Evolutionary conservation across 2,113 vertebrate species (phyloP), one percentile per base, ranked within the genome.

Genomic region (Sapayoa aenigma): DNA sequence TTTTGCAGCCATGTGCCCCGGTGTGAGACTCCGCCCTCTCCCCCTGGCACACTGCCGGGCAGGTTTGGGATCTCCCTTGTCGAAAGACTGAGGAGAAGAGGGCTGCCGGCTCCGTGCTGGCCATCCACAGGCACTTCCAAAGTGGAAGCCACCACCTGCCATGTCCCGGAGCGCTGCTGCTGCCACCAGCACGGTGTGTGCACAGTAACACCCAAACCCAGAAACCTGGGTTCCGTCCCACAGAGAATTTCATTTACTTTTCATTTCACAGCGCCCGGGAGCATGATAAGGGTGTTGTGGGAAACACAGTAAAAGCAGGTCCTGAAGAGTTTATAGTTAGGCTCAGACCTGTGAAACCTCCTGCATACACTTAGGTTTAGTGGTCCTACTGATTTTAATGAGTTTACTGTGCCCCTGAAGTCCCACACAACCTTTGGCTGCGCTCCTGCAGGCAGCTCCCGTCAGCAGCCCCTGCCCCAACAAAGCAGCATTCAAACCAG

Each of bases 31-130:
- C 18, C 17, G 24, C 53, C 62, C 28, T 30, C 35, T 47, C 33
- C 24, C 52, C 33, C 31, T 11, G 47, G 47, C 22, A 17, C 3
- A 2, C 2, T 20, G 49, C 71, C 31, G 2, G 11, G 12, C 50
- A 3, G 47, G 25, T 28, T 33, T 41, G 65, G 28, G 65, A 10
- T 16, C 73, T 58, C 49, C 35, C 46, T 4, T 3, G 37, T 0
- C 2, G 17, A 6, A 10, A 35, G 33, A 21, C 5, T 5, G 46
- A 53, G 46, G 18, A 37, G 59, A 31, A 62, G 25, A 9, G 50
- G 18, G 9, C 33, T 0, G 0, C 2, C 7, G 31, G 72, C 23
- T 56, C 27, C 9, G 0, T 3, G 8, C 59, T n/a, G 9, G 73
- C 68, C 44, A 9, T 3, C 21, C 33, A 37, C 14, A 4, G n/a